These are phyloP conservation scores for Ditylenchus weischeri DNA, from an alignment of 2,888 invertebrate species.

Conservation along the genomic window DNA sequence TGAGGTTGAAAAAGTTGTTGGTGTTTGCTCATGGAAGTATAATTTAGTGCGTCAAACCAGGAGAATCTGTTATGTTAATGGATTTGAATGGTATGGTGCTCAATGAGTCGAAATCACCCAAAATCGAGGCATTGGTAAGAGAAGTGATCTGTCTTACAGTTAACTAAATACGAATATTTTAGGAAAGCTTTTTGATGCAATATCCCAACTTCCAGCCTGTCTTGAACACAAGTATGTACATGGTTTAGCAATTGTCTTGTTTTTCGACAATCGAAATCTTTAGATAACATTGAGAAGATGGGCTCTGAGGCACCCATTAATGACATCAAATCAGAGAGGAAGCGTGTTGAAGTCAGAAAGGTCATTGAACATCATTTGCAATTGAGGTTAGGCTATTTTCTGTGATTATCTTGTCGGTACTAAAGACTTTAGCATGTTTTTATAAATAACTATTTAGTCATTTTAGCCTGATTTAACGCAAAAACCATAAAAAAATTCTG, in stretches of 20 bases:
- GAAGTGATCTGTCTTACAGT: too few relatives aligned
- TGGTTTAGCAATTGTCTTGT: background rate
- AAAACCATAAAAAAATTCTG: background rate
- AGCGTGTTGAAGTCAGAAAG: conserved; percentile 13
- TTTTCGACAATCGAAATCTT: background rate
- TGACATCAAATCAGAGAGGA: conserved; percentile 11
- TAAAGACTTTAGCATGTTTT: too few relatives aligned
- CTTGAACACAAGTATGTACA: conserved; percentile 2
- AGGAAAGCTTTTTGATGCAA: conserved; percentile 12
- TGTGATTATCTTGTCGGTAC: background rate
- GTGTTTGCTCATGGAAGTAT: too few relatives aligned
- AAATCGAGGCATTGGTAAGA: background rate
- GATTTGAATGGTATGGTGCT: conserved; percentile 13
- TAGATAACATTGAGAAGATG: conserved; percentile 7
- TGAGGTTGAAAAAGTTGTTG: background rate
- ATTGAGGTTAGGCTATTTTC: background rate
- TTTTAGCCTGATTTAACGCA: background rate
- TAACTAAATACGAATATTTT: background rate
- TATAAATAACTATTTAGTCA: too few relatives aligned
- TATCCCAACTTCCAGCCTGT: conserved; percentile 17
- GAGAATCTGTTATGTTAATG: conserved; percentile 16
- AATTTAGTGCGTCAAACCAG: conserved; percentile 13
- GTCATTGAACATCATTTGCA: conserved; percentile 15
- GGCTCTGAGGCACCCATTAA: background rate
- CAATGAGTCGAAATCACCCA: conserved; percentile 10